A percentile compares a stretch with the other conserved stretches of the same genome.
Conservation (phyloP, 2,113 vertebrate species). For the Todiramphus saurophagus region DNA sequence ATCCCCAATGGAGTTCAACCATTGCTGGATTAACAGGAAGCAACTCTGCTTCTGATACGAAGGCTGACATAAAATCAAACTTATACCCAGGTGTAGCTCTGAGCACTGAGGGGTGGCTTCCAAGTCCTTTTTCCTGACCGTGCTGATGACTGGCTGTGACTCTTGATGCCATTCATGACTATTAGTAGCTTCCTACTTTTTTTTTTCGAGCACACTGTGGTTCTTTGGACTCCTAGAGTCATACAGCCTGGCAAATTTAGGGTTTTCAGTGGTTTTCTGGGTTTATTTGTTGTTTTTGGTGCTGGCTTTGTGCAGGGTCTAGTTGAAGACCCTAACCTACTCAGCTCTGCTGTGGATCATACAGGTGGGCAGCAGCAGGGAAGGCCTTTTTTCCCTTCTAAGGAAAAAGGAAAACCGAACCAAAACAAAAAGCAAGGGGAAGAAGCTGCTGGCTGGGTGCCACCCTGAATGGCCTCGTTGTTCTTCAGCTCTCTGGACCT, state of each 20-base stretch:
- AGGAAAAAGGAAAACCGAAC: constrained; percentile 3
- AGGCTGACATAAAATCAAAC: constrained; percentile 54
- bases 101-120: neutral
- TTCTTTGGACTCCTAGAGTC: neutral
- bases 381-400: neutral
- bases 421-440: neutral
- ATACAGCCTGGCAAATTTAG: neutral
- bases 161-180: neutral
- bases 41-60: constrained; percentile 49
- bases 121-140: neutral
- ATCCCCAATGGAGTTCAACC: constrained; percentile 2
- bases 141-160: neutral
- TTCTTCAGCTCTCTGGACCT: constrained; percentile 42
- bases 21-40: constrained; percentile 54
- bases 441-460: neutral
- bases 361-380: neutral
- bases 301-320: neutral
- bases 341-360: neutral
- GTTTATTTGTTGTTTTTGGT: fast-evolving
- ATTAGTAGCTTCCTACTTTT: neutral
- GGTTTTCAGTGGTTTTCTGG: neutral
- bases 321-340: neutral
- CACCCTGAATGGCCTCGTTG: constrained; percentile 2
- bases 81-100: constrained; percentile 8
- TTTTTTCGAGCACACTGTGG: neutral